phyloP scores from a whole-genome alignment of 2,113 vertebrate species.

The Podilymbus podiceps region DNA sequence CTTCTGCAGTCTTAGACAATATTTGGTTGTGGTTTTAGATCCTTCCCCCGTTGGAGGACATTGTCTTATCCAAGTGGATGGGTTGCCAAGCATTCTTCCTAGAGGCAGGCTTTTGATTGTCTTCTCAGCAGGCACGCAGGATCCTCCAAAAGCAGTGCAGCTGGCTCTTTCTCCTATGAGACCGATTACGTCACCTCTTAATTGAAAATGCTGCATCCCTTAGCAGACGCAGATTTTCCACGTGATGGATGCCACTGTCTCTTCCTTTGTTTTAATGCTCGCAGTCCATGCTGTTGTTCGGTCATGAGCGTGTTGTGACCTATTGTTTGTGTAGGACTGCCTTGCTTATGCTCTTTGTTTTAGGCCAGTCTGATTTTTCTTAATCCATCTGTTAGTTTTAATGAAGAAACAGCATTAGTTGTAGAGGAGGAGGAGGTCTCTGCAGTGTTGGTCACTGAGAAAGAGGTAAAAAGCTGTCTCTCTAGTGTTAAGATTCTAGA shows the following conservation, averaged over 20 bases:
- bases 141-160: slow-evolving; percentile 35
- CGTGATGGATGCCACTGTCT: not conserved
- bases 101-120: slow-evolving; percentile 16
- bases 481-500: not conserved
- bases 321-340: not conserved
- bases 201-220: slow-evolving; percentile 61
- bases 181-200: slow-evolving; percentile 47
- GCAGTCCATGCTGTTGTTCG: not conserved
- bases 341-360: not conserved
- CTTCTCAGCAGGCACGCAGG: not conserved
- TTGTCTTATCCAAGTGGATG: not conserved
- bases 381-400: not conserved
- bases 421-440: not conserved
- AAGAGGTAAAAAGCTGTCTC: not conserved
- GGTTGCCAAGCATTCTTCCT: not conserved
- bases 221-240: not conserved
- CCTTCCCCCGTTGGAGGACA: not conserved
- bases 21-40: not conserved
- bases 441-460: not conserved
- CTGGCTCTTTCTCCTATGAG: slow-evolving; percentile 58
- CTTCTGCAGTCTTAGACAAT: not conserved
- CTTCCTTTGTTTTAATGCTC: slow-evolving; percentile 12
- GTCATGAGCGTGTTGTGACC: not conserved
- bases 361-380: not conserved
- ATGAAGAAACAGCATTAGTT: not conserved